phyloP scores from a whole-genome alignment of 2,888 invertebrate genomes.

The Dendrolimus houi region DNA sequence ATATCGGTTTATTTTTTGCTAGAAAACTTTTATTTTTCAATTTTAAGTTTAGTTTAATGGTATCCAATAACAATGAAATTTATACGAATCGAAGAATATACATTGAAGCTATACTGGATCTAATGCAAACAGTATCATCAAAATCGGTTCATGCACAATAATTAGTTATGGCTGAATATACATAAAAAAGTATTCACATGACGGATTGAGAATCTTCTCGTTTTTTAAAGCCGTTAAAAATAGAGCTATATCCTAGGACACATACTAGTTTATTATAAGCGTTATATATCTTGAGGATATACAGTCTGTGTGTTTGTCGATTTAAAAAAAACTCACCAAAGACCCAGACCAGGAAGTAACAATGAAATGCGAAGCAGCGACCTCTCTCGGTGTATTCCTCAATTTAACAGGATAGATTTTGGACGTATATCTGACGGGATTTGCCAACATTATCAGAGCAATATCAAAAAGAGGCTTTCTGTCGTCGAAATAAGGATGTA shows the following conservation, averaged over 20 bases:
- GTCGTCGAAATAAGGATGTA: conserved; percentile 53
- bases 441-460: conserved; percentile 41
- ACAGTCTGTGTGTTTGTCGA: not conserved
- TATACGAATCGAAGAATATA: too few relatives aligned
- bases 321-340: conserved; percentile 21
- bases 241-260: not conserved
- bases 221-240: too few relatives aligned
- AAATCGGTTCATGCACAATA: too few relatives aligned
- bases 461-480: conserved; percentile 44
- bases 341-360: conserved; percentile 44
- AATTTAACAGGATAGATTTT: conserved; percentile 36
- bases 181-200: too few relatives aligned
- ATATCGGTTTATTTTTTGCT: too few relatives aligned
- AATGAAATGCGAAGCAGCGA: conserved; percentile 42
- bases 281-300: not conserved
- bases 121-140: too few relatives aligned
- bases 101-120: too few relatives aligned
- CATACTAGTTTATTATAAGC: not conserved
- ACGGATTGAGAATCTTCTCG: too few relatives aligned
- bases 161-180: too few relatives aligned
- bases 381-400: conserved; percentile 20
- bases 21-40: too few relatives aligned
- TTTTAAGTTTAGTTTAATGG: too few relatives aligned
- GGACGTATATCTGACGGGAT: conserved; percentile 25
- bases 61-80: too few relatives aligned